Evolutionary conservation across 2,797 vertebrate genomes (phyloP), one percentile per base, ranked within the genome.

Genomic region (Atherinosoma microstoma): DNA sequence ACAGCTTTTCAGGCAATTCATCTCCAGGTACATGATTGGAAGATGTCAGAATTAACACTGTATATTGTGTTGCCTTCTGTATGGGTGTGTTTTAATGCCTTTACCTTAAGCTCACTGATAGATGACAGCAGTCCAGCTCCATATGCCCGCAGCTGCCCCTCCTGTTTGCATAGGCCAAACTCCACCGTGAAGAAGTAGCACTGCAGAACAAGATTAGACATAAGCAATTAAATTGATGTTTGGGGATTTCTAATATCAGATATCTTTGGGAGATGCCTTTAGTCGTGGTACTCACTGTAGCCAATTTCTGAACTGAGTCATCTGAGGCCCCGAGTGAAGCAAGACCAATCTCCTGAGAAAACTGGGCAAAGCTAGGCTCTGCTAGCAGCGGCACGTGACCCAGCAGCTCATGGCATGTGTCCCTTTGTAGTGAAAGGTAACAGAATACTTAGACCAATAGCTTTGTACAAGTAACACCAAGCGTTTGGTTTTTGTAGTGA

Each of bases 171-270:
- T 86, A 99, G 91, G 70, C 98, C 98, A 84, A 99, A 99, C 91
- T 99, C 98, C 91, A 99, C 97, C 0, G 98, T 99, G 78, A 99
- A 99, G 93, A 99, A 99, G 76, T 99, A 99, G 85, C 98, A 99
- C 98, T 99, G 91, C 20, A 89, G 92, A 34, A 83, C 3, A 78
- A 56, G 20, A 65, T 56, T 94, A 94, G 75, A 96, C 95, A 75
- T 0, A 84, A 95, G 94, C 49, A 94, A 73, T 95, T 94, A 94
- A 94, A 84, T 29, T 0, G 4, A 22, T 32, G 42, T 45, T 35
- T 53, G 7, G 10, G 13, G 0, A 63, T 38, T 51, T 22, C 8
- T 7, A 20, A 51, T 38, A 35, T 63, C 0, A 58, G 45, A 12
- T 12, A 45, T 35, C 16, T 58, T 29, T 35, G 2, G 49, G 69